Evolutionary conservation across 2,797 vertebrate genomes (phyloP), one percentile per base, ranked within the genome.

Genomic region (Gymnoscopelus braueri): DNA sequence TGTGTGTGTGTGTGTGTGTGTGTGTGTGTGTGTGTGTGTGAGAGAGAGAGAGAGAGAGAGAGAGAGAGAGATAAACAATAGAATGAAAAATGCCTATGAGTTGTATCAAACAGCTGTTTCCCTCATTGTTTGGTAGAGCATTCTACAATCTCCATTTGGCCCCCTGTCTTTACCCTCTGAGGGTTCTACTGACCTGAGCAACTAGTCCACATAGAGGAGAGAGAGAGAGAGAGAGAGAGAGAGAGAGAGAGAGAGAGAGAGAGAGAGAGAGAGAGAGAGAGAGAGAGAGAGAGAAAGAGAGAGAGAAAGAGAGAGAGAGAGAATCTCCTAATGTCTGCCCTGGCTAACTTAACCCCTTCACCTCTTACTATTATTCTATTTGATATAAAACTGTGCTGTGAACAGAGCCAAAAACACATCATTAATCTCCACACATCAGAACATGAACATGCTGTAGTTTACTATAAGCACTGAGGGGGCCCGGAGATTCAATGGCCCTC

Each of bases 341-440:
- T 66, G 62, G 71, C 81, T 80, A 82, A 84, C 83, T 77, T 73
- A 84, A 86, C 80, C 83, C 71, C 59, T 74, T 79, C 86, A 77
- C 84, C 84, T 75, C 77, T 80, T 74, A 79, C 76, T 78, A 76
- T 89, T 83, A 84, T 80, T 87, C 77, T 66, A 65, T 77, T 78
- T 26, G 65, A 87, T 82, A 73, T 71, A 78, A 82, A 79, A 79
- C 71, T 74, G 68, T 55, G 65, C 71, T 58, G 58, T 72, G 69
- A 57, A 77, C 65, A 23, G 49, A 84, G 81, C 75, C 81, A 80
- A 75, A 80, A 72, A 85, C 80, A 81, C 71, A 78, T 56, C 81
- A 84, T 88, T 72, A 74, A 88, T 85, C 74, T 72, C 63, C 59
- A 64, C 32, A 67, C 68, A 60, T 72, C 65, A 81, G 81, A 44